A percentile compares a stretch with the other conserved stretches of the same genome.
Conservation (phyloP, 1,140 invertebrate species). For the Dendroctonus valens region DNA sequence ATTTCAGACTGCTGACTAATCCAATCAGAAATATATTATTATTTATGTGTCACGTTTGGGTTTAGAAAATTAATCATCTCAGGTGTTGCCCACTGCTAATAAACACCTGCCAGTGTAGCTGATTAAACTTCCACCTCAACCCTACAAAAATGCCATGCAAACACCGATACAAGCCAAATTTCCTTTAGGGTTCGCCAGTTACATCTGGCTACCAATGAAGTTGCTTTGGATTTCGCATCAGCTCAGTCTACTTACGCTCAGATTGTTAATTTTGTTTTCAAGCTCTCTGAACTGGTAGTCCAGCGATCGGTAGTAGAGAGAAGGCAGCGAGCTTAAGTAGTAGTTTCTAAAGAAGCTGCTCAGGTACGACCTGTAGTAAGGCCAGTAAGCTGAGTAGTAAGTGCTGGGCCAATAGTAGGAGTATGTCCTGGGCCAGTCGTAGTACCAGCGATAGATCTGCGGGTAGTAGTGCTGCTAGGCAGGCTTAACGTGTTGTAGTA, state of each 20-base stretch:
- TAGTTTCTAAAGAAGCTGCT: conserved; percentile 35
- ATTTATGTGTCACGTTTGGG: no score
- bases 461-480: conserved; percentile 36
- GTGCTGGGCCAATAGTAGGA: conserved; percentile 18
- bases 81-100: no score
- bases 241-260: conserved; percentile 33
- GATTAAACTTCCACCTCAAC: no score
- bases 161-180: no score
- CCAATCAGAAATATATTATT: no score
- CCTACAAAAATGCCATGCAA: no score
- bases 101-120: no score
- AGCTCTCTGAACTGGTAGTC: conserved; percentile 37
- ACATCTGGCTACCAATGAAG: conserved; percentile 9
- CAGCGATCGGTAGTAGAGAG: conserved; percentile 28
- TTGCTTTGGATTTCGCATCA: conserved; percentile 5
- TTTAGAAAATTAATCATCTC: no score
- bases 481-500: conserved; percentile 37
- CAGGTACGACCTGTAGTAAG: conserved; percentile 33
- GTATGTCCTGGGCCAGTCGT: conserved; percentile 32
- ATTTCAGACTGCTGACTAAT: no score
- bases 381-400: conserved; percentile 19
- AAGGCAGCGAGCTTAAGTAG: conserved; percentile 26
- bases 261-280: conserved; percentile 37
- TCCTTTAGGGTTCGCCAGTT: no score
- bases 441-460: conserved; percentile 34